phyloP scores from a whole-genome alignment of 2,888 invertebrate genomes.

The Spicauda simplicius region DNA sequence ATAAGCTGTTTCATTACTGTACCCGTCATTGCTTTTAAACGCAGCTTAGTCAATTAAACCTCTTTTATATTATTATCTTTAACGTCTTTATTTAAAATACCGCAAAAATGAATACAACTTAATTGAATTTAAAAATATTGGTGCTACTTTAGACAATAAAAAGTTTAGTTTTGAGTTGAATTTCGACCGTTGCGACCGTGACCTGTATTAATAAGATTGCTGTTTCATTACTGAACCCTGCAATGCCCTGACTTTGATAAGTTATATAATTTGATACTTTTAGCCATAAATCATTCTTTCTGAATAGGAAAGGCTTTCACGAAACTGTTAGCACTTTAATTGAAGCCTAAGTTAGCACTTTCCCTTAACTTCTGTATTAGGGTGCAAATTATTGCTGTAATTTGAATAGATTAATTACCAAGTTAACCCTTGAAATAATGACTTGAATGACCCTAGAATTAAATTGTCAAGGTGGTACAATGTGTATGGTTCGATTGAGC shows the following conservation, averaged over 20 bases:
- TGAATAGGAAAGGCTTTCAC: conserved; percentile 27
- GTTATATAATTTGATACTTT: conserved; percentile 31
- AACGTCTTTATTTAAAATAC: no score
- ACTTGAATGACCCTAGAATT: not conserved
- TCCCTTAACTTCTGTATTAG: conserved; percentile 15
- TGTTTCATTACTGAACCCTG: not conserved
- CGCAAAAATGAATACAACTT: no score
- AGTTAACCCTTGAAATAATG: not conserved
- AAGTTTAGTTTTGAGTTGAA: not conserved
- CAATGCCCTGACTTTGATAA: conserved; percentile 13
- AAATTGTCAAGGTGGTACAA: no score
- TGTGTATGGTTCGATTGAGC: no score
- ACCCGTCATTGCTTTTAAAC: no score
- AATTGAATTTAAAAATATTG: no score
- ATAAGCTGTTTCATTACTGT: no score
- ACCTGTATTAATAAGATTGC: no score
- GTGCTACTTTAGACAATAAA: no score
- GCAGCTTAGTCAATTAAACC: no score
- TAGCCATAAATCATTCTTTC: conserved; percentile 28
- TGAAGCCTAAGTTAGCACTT: conserved; percentile 23
- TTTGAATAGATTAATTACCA: conserved; percentile 26
- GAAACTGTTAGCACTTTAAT: conserved; percentile 30
- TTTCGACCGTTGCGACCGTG: no score
- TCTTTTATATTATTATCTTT: no score
- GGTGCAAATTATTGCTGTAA: conserved; percentile 17